Percentiles rank a stretch among this genome's conserved stretches.
Evolutionary conservation across 1,140 invertebrate genomes (phyloP).

Genomic region (Trinorchestia longiramus): DNA sequence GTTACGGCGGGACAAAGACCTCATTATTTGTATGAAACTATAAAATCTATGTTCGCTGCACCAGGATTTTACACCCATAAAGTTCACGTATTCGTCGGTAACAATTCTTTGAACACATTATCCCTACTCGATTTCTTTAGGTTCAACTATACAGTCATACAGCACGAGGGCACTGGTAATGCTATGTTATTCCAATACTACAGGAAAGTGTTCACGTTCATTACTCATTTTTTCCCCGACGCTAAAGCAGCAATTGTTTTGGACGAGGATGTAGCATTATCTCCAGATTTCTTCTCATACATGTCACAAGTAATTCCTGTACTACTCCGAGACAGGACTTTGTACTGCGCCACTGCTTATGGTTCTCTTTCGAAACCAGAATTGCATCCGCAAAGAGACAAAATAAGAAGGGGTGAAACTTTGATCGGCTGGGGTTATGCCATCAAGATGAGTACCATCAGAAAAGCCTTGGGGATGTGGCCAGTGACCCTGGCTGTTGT

Average conservation of each 20-base stretch:
- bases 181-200: constrained; percentile 47
- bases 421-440: constrained; percentile 56
- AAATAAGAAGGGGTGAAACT: not conserved
- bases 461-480: constrained; percentile 23
- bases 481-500: not conserved
- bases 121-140: constrained; percentile 25
- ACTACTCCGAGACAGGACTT: not conserved
- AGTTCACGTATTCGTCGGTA: constrained; percentile 38
- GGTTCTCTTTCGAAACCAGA: not conserved
- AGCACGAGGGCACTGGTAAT: not conserved
- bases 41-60: constrained; percentile 23
- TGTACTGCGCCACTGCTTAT: constrained; percentile 47
- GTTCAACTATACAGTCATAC: constrained; percentile 34
- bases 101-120: not conserved
- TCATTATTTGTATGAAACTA: constrained; percentile 47
- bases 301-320: constrained; percentile 43
- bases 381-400: not conserved
- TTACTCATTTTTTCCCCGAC: not conserved
- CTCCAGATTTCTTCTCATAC: constrained; percentile 57
- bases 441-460: constrained; percentile 22
- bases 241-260: constrained; percentile 26
- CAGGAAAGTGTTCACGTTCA: constrained; percentile 53
- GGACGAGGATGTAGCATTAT: constrained; percentile 56
- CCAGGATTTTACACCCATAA: constrained; percentile 43
- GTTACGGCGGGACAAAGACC: constrained; percentile 51